Conservation (phyloP, 2,888 invertebrate species). For the Microctonus hyperodae region DNA sequence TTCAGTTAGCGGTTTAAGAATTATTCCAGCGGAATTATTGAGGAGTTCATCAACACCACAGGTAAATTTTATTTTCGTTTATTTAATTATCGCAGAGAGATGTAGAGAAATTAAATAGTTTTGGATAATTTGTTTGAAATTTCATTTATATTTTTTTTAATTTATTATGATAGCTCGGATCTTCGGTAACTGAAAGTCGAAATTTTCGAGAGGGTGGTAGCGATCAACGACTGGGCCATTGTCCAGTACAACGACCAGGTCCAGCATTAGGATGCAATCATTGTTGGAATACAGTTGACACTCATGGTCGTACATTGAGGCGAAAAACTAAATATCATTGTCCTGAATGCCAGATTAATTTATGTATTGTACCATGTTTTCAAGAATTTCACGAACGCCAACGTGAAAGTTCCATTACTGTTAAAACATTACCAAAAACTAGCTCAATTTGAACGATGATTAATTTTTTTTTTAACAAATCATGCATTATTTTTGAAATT, state of each 20-base stretch:
- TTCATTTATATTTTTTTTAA: not conserved
- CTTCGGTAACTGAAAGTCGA: not conserved
- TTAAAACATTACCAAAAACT: slow-evolving; percentile 54
- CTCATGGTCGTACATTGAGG: slow-evolving; percentile 80
- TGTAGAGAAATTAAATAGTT: not conserved
- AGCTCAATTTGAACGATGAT: slow-evolving; percentile 50
- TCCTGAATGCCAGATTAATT: slow-evolving; percentile 87
- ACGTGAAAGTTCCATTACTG: slow-evolving; percentile 44
- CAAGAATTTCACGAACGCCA: slow-evolving; percentile 82
- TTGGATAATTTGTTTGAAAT: not conserved
- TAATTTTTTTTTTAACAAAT: slow-evolving; percentile 1
- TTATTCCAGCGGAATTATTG: slow-evolving; percentile 69
- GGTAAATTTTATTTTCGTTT: slow-evolving; percentile 58
- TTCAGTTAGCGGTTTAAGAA: slow-evolving; percentile 56
- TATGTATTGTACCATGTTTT: slow-evolving; percentile 90
- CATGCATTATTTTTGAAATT: no score
- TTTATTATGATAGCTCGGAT: slow-evolving; percentile 9
- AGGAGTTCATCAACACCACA: slow-evolving; percentile 71
- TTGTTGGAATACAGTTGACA: slow-evolving; percentile 90
- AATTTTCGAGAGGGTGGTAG: slow-evolving; percentile 43
- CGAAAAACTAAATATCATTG: slow-evolving; percentile 91
- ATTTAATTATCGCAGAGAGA: not conserved
- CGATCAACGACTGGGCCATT: slow-evolving; percentile 75
- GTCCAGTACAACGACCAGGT: slow-evolving; percentile 82
- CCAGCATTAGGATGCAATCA: slow-evolving; percentile 88